Evolutionary conservation across 2,113 vertebrate species (phyloP), one percentile per base, ranked within the genome.

Genomic region (Periophthalmus modestus): DNA sequence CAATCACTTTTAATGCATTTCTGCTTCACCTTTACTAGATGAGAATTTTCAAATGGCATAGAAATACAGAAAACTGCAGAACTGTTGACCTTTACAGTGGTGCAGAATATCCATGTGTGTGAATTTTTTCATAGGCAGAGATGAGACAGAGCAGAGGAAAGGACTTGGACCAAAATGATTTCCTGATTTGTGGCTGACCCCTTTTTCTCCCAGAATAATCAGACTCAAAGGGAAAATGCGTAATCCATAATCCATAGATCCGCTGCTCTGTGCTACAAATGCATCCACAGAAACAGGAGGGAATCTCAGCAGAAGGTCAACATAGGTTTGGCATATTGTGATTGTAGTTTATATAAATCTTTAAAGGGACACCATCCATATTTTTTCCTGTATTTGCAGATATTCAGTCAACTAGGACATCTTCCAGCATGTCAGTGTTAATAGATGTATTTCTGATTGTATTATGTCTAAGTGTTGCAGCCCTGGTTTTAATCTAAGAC

Each of bases 221-320:
- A 46, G 33, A 69, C 69, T 23, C 36, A 18, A 28, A 75, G 74
- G 61, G 74, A 72, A 47, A 75, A 73, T 73, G 23, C 66, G 2
- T 87, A 82, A 89, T 88, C 84, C 73, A 81, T 87, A 84, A 88
- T 87, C 85, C 79, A 85, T 81, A 68, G 43, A 69, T 78, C 83
- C 65, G 73, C 34, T 34, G 65, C 68, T 78, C 79, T 71, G 24
- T 9, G 21, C 77, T 76, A 65, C 78, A 68, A 75, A 68, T 85
- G 6, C 57, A 80, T 76, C 69, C 50, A 24, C 73, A 66, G 77
- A 70, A 62, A 62, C 59, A 15, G 59, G 24, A 62, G 15, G 66
- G 70, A 39, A 77, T 59, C 76, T 72, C 4, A 68, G 71, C 58
- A 61, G 62, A 65, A 68, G 55, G 79, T 74, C 33, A 0, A 68